Conservation (phyloP, 2,888 invertebrate species). For the Nezara viridula region DNA sequence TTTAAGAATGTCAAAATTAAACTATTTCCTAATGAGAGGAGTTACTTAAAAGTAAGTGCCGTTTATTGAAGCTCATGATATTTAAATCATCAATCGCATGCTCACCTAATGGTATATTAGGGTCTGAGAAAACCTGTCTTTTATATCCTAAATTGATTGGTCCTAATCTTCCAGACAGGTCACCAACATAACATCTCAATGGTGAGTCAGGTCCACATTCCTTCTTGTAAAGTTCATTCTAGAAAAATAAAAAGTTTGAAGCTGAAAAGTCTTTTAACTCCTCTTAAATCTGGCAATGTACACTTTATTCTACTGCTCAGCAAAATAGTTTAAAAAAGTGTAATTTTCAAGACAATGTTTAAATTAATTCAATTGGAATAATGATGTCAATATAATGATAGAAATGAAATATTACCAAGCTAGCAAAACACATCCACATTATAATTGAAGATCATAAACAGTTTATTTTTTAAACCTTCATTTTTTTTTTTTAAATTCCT, state of each 20-base stretch:
- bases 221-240: constrained; percentile 86
- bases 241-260: constrained; percentile 62
- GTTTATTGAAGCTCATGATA: neutral
- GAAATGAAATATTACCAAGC: too few relatives aligned
- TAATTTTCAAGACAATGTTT: neutral
- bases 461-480: too few relatives aligned
- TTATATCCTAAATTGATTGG: constrained; percentile 85
- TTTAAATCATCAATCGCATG: constrained; percentile 1
- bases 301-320: too few relatives aligned
- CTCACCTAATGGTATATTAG: constrained; percentile 84
- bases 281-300: neutral
- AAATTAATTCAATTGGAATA: constrained; percentile 23
- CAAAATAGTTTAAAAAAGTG: too few relatives aligned
- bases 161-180: constrained; percentile 87
- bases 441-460: too few relatives aligned
- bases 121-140: constrained; percentile 84
- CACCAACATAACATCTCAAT: constrained; percentile 91
- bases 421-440: too few relatives aligned
- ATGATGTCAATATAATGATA: too few relatives aligned
- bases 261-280: neutral
- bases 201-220: constrained; percentile 93
- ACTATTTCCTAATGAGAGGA: neutral
- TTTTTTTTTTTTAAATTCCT: too few relatives aligned
- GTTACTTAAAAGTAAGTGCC: too few relatives aligned
- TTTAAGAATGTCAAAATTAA: neutral